These are phyloP conservation scores for Thereva nobilitata DNA, from an alignment of 2,888 invertebrate genomes.

Conservation along the genomic window DNA sequence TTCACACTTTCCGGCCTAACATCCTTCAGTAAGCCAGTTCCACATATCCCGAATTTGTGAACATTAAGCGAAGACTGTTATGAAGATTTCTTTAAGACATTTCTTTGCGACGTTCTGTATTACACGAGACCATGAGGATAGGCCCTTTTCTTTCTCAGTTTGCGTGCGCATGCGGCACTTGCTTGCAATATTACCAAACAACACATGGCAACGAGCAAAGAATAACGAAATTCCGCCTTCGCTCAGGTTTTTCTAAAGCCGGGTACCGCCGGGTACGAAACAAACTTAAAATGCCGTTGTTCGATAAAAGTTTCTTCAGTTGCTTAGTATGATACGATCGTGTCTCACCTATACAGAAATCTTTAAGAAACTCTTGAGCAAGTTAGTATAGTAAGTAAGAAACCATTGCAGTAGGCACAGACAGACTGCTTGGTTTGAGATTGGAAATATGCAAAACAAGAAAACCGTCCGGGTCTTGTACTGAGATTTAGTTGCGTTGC, in stretches of 20 bases:
- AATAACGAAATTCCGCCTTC: slow-evolving; percentile 25
- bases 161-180: no score
- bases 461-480: slow-evolving; percentile 7
- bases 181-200: no score
- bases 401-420: slow-evolving; percentile 1
- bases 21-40: no score
- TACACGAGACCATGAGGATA: no score
- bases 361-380: slow-evolving; percentile 24
- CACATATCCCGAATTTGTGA: no score
- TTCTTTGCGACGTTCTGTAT: no score
- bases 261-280: no score
- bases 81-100: no score
- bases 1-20: no score
- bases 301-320: slow-evolving; percentile 13
- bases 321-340: slow-evolving; percentile 4
- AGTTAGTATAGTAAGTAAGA: not conserved
- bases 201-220: no score
- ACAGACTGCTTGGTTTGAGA: not conserved
- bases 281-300: slow-evolving; percentile 8
- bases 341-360: slow-evolving; percentile 6
- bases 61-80: no score
- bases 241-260: not conserved
- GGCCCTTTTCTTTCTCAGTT: no score
- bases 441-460: slow-evolving; percentile 23
- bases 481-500: slow-evolving; percentile 27